Conservation (phyloP, 2,113 vertebrate species). For the Saguinus imperator region DNA sequence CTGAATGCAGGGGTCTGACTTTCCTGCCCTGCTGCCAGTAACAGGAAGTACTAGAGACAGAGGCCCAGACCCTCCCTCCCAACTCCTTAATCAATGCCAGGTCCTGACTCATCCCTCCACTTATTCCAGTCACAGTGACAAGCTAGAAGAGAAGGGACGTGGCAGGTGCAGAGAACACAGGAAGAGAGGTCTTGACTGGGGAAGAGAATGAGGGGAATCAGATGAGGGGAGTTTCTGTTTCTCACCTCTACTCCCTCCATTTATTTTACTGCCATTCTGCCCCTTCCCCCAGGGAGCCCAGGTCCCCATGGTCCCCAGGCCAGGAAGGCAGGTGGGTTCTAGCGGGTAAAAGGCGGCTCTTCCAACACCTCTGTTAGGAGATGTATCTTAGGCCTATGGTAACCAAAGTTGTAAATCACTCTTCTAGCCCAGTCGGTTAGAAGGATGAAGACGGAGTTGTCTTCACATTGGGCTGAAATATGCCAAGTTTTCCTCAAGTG, state of each 20-base stretch:
- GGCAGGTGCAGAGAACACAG: background rate
- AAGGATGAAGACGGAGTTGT: too few species aligned
- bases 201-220: background rate
- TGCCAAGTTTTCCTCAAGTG: too few species aligned
- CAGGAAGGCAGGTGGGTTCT: too few species aligned
- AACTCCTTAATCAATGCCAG: background rate
- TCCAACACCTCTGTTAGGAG: too few species aligned
- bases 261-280: background rate
- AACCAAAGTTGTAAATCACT: too few species aligned
- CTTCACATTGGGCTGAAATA: too few species aligned
- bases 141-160: conserved; percentile 3
- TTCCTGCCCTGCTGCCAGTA: background rate
- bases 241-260: background rate
- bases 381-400: too few species aligned
- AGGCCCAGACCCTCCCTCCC: background rate
- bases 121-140: conserved; percentile 51
- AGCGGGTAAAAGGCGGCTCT: too few species aligned
- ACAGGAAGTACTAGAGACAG: conserved; percentile 22
- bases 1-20: background rate
- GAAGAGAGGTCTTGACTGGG: background rate
- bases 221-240: background rate
- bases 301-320: too few species aligned
- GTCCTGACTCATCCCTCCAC: conserved; percentile 54
- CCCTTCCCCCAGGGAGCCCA: too few species aligned
- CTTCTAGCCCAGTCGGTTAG: too few species aligned